These are phyloP conservation scores for Pammene aurita DNA, from an alignment of 2,888 invertebrate genomes.

Conservation along the genomic window DNA sequence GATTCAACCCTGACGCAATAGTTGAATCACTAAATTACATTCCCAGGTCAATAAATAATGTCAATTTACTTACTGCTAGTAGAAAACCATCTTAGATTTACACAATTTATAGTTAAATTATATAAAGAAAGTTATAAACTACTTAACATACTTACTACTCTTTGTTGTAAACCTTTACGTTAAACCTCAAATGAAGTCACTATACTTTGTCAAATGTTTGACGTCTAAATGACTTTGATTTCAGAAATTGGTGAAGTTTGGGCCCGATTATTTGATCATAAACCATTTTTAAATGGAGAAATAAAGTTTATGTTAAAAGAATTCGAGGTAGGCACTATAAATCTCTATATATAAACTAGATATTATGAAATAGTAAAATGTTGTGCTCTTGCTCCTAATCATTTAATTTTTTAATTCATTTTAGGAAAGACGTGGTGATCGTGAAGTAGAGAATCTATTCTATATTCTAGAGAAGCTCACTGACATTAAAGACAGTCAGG, in stretches of 20 bases:
- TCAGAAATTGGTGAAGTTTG: slow-evolving; percentile 92
- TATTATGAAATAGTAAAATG: neutral
- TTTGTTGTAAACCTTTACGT: too few species aligned
- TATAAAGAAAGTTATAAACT: too few species aligned
- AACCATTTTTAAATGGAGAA: slow-evolving; percentile 93
- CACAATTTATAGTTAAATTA: neutral
- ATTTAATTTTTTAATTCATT: slow-evolving; percentile 48
- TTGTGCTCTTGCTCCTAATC: neutral
- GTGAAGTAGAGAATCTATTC: slow-evolving; percentile 91
- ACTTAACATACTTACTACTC: too few species aligned
- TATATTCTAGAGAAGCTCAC: slow-evolving; percentile 89
- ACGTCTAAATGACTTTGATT: slow-evolving; percentile 47
- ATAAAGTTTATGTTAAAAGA: slow-evolving; percentile 91
- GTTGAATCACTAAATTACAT: neutral
- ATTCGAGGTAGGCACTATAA: slow-evolving; percentile 87
- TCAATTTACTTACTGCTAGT: too few species aligned
- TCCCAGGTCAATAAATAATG: slow-evolving; percentile 9
- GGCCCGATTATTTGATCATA: slow-evolving; percentile 93
- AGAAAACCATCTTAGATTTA: neutral
- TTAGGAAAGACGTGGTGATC: slow-evolving; percentile 90
- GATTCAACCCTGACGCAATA: slow-evolving; percentile 17
- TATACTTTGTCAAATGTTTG: neutral
- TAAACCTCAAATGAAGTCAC: slow-evolving; percentile 6
- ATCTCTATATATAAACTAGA: slow-evolving; percentile 7
- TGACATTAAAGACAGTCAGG: slow-evolving; percentile 89